Evolutionary conservation across 92 coral and sea anemone species (phyloP), one percentile per base, ranked within the genome.

Genomic region (Umimayanthus chanpuru): DNA sequence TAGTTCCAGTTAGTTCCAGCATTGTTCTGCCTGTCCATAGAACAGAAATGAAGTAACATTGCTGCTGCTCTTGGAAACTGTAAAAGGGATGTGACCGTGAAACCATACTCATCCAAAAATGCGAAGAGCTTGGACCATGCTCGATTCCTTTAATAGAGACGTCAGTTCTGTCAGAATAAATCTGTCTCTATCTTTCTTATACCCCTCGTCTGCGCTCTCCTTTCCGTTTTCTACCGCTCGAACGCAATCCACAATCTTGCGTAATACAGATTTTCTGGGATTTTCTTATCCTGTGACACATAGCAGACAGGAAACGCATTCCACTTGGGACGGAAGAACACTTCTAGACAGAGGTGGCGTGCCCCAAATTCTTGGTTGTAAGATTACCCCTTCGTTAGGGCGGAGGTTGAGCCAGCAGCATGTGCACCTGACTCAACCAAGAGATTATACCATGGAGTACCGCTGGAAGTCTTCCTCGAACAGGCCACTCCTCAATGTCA

Each of bases 281-380:
- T n/a, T n/a, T n/a, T n/a, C n/a, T n/a, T n/a, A n/a, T n/a, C n/a
- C n/a, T n/a, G n/a, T n/a, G n/a, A n/a, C n/a, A n/a, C n/a, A n/a
- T n/a, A n/a, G n/a, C 78, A 94, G 66, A n/a, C 38, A 36, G 73
- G 6, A 77, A 94, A 94, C 10, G 85, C 93, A 16, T 64, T 41
- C 98, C 95, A 93, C 92, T 64, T 66, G 41, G 86, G 91, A 47
- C 92, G 94, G 74, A 94, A 88, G n/a, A n/a, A n/a, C n/a, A n/a
- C n/a, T n/a, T n/a, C n/a, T n/a, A n/a, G n/a, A n/a, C n/a, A n/a
- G n/a, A 94, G 89, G 90, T 94, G 93, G 89, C 90, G 98, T 26
- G 95, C 94, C 50, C 95, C 67, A 0, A 94, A 73, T 7, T 95
- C 95, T 36, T 92, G 86, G 80, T 91, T 94, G 90, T 94, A 94